A percentile compares a stretch with the other conserved stretches of the same genome.
Conservation (phyloP, 2,888 invertebrate genomes). For the Falcaria lacertinaria region DNA sequence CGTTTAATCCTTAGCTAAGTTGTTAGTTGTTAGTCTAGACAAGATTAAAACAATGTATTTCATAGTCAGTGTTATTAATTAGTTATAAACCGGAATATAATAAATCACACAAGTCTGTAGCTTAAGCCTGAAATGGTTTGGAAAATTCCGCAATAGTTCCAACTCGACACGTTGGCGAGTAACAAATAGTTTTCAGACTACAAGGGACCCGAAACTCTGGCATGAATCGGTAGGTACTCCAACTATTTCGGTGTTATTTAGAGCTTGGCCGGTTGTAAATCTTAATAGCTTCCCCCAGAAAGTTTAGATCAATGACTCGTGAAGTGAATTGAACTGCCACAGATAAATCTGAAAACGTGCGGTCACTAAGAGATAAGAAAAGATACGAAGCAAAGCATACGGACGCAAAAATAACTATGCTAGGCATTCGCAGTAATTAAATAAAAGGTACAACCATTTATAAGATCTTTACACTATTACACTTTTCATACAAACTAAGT, state of each 20-base stretch:
- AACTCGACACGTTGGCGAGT: neutral
- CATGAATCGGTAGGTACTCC: slow-evolving; percentile 34
- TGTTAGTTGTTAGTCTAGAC: no score
- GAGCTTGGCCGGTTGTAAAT: slow-evolving; percentile 63
- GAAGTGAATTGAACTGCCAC: slow-evolving; percentile 53
- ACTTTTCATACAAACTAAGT: no score
- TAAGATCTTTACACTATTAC: no score
- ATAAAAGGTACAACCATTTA: no score
- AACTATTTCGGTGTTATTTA: slow-evolving; percentile 73
- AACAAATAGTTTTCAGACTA: slow-evolving; percentile 8
- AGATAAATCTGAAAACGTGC: slow-evolving; percentile 55
- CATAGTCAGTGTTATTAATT: no score
- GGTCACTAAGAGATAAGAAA: slow-evolving; percentile 8
- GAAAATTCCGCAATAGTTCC: slow-evolving; percentile 1
- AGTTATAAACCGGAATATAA: neutral
- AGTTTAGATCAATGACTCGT: slow-evolving; percentile 68
- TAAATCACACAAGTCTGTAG: neutral
- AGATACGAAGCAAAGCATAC: no score
- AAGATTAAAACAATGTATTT: no score
- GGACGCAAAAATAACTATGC: no score
- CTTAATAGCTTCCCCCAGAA: slow-evolving; percentile 58
- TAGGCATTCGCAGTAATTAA: no score
- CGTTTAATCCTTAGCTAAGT: no score
- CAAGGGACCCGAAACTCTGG: slow-evolving; percentile 6
- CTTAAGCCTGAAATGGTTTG: neutral